phyloP scores from a whole-genome alignment of 2,797 vertebrate species.

The Sebastes trivittatus region DNA sequence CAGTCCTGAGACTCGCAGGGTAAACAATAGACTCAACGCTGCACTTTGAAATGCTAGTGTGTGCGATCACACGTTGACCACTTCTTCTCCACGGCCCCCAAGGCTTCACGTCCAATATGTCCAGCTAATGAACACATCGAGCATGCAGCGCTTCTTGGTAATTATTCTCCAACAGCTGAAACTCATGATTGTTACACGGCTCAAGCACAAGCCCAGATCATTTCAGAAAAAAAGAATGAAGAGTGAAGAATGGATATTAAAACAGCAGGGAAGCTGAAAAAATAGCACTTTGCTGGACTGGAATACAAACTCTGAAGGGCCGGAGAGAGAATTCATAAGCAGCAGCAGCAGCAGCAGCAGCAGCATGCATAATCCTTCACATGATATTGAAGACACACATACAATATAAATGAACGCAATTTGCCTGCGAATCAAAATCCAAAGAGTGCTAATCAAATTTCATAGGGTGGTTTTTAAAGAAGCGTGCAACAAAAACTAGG shows the following conservation, averaged over 20 bases:
- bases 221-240: constrained; percentile 10
- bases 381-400: constrained; percentile 61
- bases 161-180: constrained; percentile 45
- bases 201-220: constrained; percentile 28
- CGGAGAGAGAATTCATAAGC: constrained; percentile 65
- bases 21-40: constrained; percentile 63
- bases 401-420: constrained; percentile 59
- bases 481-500: constrained; percentile 20
- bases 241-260: constrained; percentile 67
- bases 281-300: constrained; percentile 59
- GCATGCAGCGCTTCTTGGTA: constrained; percentile 11
- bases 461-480: constrained; percentile 23
- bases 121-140: constrained; percentile 36
- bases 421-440: constrained; percentile 49
- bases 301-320: constrained; percentile 73
- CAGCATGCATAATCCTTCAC: constrained; percentile 75
- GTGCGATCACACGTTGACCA: constrained; percentile 33
- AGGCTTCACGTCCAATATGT: constrained; percentile 8
- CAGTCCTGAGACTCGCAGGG: constrained; percentile 42
- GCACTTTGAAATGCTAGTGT: constrained; percentile 29
- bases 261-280: constrained; percentile 72
- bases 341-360: constrained; percentile 53
- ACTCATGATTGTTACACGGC: constrained; percentile 26
- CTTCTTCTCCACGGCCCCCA: constrained; percentile 17
- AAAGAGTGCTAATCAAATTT: constrained; percentile 52